Conservation (phyloP, 1,140 invertebrate species). For the Sarcophaga bullata region DNA sequence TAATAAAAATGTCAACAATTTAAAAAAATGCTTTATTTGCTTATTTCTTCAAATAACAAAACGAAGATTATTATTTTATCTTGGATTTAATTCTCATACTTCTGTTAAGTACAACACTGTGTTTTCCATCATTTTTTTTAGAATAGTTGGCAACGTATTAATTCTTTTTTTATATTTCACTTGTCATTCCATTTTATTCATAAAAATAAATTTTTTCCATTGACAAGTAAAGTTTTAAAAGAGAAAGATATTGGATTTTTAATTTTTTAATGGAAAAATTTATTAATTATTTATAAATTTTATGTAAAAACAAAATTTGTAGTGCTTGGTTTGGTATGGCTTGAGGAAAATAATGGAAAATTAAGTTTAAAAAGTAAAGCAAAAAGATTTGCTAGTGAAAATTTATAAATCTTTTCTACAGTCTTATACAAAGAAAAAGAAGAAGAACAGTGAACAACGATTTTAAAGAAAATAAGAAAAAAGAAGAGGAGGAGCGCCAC, state of each 20-base stretch:
- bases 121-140: too few relatives aligned
- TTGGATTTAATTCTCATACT: neutral
- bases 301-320: neutral
- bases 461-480: conserved; percentile 1
- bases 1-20: conserved; percentile 9
- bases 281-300: neutral
- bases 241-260: neutral
- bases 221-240: neutral
- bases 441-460: conserved; percentile 2
- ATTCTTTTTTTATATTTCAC: conserved; percentile 8
- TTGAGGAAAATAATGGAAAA: neutral
- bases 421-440: conserved; percentile 24
- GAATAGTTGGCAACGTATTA: neutral
- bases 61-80: neutral
- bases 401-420: neutral
- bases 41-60: too few relatives aligned
- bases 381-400: neutral
- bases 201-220: conserved; percentile 25
- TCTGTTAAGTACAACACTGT: neutral
- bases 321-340: neutral
- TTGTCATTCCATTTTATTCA: conserved; percentile 22
- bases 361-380: neutral
- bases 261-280: conserved; percentile 10
- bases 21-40: neutral
- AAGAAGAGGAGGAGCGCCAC: conserved; percentile 32